A percentile compares a stretch with the other conserved stretches of the same genome.
Conservation (phyloP, 2,888 invertebrate genomes). For the Stenurella melanura region DNA sequence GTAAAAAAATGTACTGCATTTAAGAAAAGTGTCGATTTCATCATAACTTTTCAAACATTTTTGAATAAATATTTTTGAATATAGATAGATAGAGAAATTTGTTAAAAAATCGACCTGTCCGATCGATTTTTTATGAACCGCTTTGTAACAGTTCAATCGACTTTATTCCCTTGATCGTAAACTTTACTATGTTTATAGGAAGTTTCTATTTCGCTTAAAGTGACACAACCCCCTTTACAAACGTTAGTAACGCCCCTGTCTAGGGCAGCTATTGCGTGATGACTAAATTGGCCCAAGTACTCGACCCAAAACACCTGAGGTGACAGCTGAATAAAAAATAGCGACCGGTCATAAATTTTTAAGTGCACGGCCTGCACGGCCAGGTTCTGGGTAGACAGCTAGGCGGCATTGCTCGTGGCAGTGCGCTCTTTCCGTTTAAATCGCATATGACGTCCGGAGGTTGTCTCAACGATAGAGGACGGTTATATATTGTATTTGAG, state of each 20-base stretch:
- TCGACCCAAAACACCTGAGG: conserved; percentile 19
- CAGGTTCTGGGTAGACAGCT: conserved; percentile 29
- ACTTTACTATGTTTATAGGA: too few relatives aligned
- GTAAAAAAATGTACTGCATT: too few relatives aligned
- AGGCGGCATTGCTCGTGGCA: conserved; percentile 37
- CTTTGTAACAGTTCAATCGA: too few relatives aligned
- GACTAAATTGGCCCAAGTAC: conserved; percentile 8
- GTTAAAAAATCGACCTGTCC: too few relatives aligned
- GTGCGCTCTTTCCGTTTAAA: conserved; percentile 8
- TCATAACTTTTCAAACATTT: too few relatives aligned
- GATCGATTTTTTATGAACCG: too few relatives aligned
- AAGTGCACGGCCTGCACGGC: neutral
- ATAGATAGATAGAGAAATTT: too few relatives aligned
- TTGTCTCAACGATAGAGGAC: conserved; percentile 29
- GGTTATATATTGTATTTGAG: conserved; percentile 16
- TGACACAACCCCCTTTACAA: too few relatives aligned
- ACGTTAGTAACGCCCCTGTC: neutral
- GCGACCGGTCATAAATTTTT: conserved; percentile 6
- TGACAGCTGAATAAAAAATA: conserved; percentile 30
- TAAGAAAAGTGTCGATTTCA: too few relatives aligned
- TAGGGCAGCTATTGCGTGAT: conserved; percentile 9
- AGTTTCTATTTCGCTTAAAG: too few relatives aligned
- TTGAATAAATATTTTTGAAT: too few relatives aligned
- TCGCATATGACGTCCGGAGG: conserved; percentile 28
- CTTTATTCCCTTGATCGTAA: too few relatives aligned